Evolutionary conservation across 2,888 invertebrate species (phyloP).

Genomic region (Apamea anceps): DNA sequence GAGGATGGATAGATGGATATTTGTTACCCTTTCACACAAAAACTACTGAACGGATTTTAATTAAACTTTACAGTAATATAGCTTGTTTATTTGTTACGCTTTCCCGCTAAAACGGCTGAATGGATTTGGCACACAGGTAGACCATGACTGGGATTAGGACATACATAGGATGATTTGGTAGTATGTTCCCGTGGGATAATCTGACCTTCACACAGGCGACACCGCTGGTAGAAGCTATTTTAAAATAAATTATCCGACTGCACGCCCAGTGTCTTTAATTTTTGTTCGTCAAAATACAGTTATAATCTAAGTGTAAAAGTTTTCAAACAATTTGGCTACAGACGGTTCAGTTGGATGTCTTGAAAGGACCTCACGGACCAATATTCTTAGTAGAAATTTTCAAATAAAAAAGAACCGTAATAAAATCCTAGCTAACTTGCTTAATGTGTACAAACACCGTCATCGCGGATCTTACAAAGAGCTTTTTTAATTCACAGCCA

Average conservation of each 20-base stretch:
- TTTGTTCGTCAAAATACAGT: not conserved
- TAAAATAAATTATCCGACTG: not conserved
- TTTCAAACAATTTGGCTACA: not conserved
- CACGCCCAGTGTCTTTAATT: not conserved
- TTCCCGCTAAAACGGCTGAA: too few relatives aligned
- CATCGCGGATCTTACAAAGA: conserved; percentile 69
- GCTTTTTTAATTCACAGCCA: conserved; percentile 79
- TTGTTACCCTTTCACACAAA: too few relatives aligned
- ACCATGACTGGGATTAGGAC: too few relatives aligned
- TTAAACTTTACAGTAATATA: too few relatives aligned
- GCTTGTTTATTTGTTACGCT: too few relatives aligned
- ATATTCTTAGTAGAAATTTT: not conserved
- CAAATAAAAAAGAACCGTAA: not conserved
- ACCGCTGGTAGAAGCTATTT: not conserved
- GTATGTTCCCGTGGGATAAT: too few relatives aligned
- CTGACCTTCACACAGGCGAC: too few relatives aligned
- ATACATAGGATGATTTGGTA: too few relatives aligned
- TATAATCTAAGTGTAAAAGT: not conserved
- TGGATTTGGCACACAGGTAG: too few relatives aligned
- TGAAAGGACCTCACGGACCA: not conserved
- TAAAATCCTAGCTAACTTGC: conserved; percentile 34
- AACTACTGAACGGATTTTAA: too few relatives aligned
- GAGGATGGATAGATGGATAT: too few relatives aligned
- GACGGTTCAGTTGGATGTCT: not conserved
- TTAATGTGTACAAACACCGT: conserved; percentile 69